A percentile compares a stretch with the other conserved stretches of the same genome.
These are phyloP conservation scores for Phalacrocorax aristotelis DNA, from an alignment of 2,113 vertebrate genomes.

Conservation along the genomic window DNA sequence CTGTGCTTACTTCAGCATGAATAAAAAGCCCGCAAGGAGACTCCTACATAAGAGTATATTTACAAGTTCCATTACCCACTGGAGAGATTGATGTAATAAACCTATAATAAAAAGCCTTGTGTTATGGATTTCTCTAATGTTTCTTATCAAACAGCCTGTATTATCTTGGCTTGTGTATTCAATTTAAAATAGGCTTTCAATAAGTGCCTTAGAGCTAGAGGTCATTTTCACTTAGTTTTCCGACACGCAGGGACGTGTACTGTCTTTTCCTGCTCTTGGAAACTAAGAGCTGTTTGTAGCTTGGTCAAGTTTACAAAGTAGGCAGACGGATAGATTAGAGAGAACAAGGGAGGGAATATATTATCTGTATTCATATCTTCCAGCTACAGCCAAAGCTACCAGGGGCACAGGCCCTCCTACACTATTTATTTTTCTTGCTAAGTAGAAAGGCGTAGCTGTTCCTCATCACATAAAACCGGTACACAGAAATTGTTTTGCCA, in stretches of 20 bases:
- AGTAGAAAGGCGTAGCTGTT: neutral
- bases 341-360: neutral
- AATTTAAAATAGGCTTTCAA: slow-evolving; percentile 73
- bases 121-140: slow-evolving; percentile 78
- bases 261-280: neutral
- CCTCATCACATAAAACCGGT: neutral
- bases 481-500: neutral
- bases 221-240: slow-evolving; percentile 52
- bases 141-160: slow-evolving; percentile 72
- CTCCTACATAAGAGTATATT: slow-evolving; percentile 73
- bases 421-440: neutral
- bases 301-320: neutral
- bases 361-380: neutral
- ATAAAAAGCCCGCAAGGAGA: slow-evolving; percentile 81
- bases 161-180: slow-evolving; percentile 70
- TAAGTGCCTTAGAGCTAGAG: slow-evolving; percentile 66
- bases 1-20: slow-evolving; percentile 88
- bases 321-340: neutral
- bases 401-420: neutral
- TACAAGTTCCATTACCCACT: slow-evolving; percentile 79
- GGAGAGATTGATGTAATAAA: slow-evolving; percentile 77
- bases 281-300: slow-evolving; percentile 3
- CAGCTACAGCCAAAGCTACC: neutral
- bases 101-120: slow-evolving; percentile 73
- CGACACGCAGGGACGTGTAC: neutral